Evolutionary conservation across 2,888 invertebrate species (phyloP), one percentile per base, ranked within the genome.

Genomic region (Andrena camellia): DNA sequence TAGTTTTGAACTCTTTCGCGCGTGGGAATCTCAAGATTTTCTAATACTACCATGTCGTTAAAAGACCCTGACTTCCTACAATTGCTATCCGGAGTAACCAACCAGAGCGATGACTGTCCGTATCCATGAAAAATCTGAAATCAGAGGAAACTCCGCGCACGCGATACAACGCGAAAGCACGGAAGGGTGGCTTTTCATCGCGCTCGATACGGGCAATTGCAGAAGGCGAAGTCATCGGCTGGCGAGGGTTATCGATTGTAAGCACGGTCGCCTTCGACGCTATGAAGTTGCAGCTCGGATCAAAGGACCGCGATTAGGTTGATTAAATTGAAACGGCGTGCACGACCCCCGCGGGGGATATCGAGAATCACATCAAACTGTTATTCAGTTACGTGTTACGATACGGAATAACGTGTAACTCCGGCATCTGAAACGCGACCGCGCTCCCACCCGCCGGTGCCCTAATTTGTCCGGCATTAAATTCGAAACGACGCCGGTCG

Each of bases 281-380:
- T 13, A 10, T 10, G 50, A 78, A 52, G 29, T 70, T 66, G 10
- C 23, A 50, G 2, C 2, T 29, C 23, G 23, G 71, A 23, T 67
- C 71, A 71, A 72, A 72, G 71, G 54, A 23, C 35, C 17, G 17
- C 59, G 52, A 70, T 60, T 67, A 48, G 60, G 33, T 57, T 67
- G 62, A 71, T 23, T 48, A 29, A 68, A 62, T 54, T 48, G 64
- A 68, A 78, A 78, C 52, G 29, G 42, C 5, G 50, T 4, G n/a
- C n/a, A 31, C 31, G 35, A 26, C 8, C 59, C 8, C 59, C 33
- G 10, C 5, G 17, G 5, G 42, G 20, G 26, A 66, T 71, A 54
- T 67, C 71, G 67, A 66, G 50, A 71, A 67, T 71, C 60, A 26
- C 66, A 70, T 70, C 70, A 62, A 62, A 57, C n/a, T 31, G 66